Base-by-base conservation (phyloP, 2,113 vertebrate genomes). In the Rhinoderma darwinii region DNA sequence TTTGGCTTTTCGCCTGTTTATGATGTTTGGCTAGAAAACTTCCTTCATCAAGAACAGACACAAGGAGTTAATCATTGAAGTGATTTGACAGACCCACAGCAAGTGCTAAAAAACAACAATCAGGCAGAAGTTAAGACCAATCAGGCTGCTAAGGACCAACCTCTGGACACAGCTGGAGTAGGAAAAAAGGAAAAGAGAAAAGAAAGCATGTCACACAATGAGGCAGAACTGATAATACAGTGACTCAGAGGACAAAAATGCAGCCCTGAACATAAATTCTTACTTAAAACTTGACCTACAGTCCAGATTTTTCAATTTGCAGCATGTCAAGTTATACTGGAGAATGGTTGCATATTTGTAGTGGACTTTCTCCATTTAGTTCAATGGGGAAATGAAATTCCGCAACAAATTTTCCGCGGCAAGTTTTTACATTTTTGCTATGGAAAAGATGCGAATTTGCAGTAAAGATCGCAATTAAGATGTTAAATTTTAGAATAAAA, bases 81-180 rank as follows among this genome's bases (percentile, higher is more conserved):
- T 41, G n/a, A 54, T 37, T 79, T 51, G 75, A 86, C 78, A 75
- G 86, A 43, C 27, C 78, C 51, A 9, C 78, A 61, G 86, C n/a
- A 27, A 25, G 70, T 37, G 12, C 61, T 30, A n/a, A 63, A 44
- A 68, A 27, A 25, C 32, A 59, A 43, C 68, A 43, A 63, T 51
- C 35, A 82, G 56, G 32, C 32, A 77, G 25, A n/a, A 9, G 7
- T 25, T 10, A 27, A 89, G 89, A 84, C 9, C 22, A 75, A 88
- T 90, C 90, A 88, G 86, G 91, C 91, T 94, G 90, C 91, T 90
- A 70, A 82, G 73, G 81, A 92, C 92, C 66, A 92, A 88, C 79
- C 89, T 88, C 87, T 92, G 90, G 88, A 90, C 90, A 90, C 84
- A 92, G 89, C 93, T 94, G 89, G 17, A 88, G 90, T 81, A 35